phyloP scores from a whole-genome alignment of 2,113 vertebrate species.

The Forbesichthys agassizii region DNA sequence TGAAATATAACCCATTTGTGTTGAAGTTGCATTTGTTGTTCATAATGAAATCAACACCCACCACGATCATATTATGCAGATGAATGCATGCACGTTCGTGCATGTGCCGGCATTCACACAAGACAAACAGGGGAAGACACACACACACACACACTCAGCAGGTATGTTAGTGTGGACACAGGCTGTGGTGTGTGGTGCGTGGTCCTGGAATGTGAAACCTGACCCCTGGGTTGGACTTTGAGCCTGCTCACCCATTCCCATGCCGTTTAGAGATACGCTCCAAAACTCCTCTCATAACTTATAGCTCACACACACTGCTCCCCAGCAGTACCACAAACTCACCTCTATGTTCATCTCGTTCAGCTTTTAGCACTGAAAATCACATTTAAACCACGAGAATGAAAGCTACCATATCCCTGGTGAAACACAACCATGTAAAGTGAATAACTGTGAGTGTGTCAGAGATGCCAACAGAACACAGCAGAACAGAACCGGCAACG shows the following conservation, averaged over 20 bases:
- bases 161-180: constrained; percentile 76
- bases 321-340: constrained; percentile 43
- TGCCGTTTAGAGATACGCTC: constrained; percentile 53
- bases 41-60: constrained; percentile 15
- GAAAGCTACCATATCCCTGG: not conserved
- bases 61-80: constrained; percentile 2
- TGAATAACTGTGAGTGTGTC: not conserved
- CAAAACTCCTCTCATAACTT: constrained; percentile 30
- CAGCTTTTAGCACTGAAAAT: constrained; percentile 17
- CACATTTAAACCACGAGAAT: not conserved
- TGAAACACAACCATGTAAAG: not conserved
- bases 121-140: constrained; percentile 2
- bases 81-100: constrained; percentile 1
- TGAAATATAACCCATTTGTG: constrained; percentile 23
- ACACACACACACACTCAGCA: constrained; percentile 59
- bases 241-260: constrained; percentile 72
- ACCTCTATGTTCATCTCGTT: constrained; percentile 24
- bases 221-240: constrained; percentile 71
- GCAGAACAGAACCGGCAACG: constrained; percentile 62
- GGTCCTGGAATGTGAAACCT: constrained; percentile 79
- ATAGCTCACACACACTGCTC: constrained; percentile 27
- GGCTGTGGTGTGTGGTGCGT: constrained; percentile 70
- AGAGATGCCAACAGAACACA: constrained; percentile 40
- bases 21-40: constrained; percentile 51
- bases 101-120: constrained; percentile 25